Base-by-base conservation (phyloP, 2,888 invertebrate species). In the Brachyopa scutellaris region DNA sequence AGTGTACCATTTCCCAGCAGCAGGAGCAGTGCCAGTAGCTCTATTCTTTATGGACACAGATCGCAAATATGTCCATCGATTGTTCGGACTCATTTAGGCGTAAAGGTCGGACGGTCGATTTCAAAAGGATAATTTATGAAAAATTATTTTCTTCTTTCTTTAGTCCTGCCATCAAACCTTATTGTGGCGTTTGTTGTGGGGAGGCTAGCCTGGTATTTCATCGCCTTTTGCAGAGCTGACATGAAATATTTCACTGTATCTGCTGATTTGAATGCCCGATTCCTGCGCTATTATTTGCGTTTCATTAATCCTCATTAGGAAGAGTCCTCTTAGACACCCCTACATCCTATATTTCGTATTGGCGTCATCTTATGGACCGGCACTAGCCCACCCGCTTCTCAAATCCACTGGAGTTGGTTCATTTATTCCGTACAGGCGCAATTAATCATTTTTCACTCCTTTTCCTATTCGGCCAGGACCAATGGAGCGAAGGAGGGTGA, bases 281-380 rank as follows among this genome's bases (percentile, higher is more conserved):
- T 67, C 33, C 55, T 42, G 31, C 49, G 62, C 69, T 53, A 76
- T 80, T 80, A 80, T 76, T 80, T 80, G 62, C 76, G 80, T 76
- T 80, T 80, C 80, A 80, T 80, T 80, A 80, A 80, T 80, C 74
- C 80, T 80, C 80, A 80, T 80, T 80, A 80, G 80, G 76, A 26
- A 51, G 62, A 51, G 38, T 42, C 38, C 40, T 73, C 53, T 38
- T 6, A 26, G 64, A 33, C 51, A 31, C 59, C 51, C 69, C 26
- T 26, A 6, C 4, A 40, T 2, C 13, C 33, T 4, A n/a, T 19
- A 17, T 31, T 31, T 51, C 8, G 15, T 3, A n/a, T 29, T 59
- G 59, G 23, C 17, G 26, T 19, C 59, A 11, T 70, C 49, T 38
- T 59, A 31, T 73, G 66, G 51, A 72, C 36, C 57, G 51, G 53